A percentile compares a stretch with the other conserved stretches of the same genome.
These are phyloP conservation scores for Vulpes lagopus DNA, from an alignment of 2,113 vertebrate species.

Conservation along the genomic window DNA sequence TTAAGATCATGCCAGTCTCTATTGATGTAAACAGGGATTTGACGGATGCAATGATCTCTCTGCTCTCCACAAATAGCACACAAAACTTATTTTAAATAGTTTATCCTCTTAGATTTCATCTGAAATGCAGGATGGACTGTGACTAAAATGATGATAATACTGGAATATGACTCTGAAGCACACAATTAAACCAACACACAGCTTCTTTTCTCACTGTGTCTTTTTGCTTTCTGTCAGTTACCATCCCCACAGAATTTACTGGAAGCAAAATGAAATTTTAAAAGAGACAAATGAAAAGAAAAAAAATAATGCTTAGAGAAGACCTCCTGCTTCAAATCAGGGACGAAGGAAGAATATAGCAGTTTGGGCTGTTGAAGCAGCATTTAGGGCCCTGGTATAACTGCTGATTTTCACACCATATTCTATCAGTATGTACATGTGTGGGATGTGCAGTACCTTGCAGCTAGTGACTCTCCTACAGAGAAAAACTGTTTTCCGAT, in stretches of 20 bases:
- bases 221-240: slow-evolving; percentile 69
- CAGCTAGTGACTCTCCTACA: background rate
- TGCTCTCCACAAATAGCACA: slow-evolving; percentile 76
- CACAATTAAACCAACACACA: slow-evolving; percentile 57
- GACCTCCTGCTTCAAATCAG: slow-evolving; percentile 71
- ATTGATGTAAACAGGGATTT: slow-evolving; percentile 78
- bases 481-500: slow-evolving; percentile 62
- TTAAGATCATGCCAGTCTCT: slow-evolving; percentile 77
- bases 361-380: background rate
- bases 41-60: slow-evolving; percentile 83
- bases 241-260: slow-evolving; percentile 68
- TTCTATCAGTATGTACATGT: background rate
- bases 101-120: slow-evolving; percentile 84
- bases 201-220: slow-evolving; percentile 51
- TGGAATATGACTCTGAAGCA: slow-evolving; percentile 75
- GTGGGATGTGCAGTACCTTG: background rate
- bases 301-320: slow-evolving; percentile 65
- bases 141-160: slow-evolving; percentile 69
- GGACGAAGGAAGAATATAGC: slow-evolving; percentile 73
- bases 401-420: slow-evolving; percentile 51
- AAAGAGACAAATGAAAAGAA: slow-evolving; percentile 77
- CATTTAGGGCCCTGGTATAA: slow-evolving; percentile 54
- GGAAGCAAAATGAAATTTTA: slow-evolving; percentile 68
- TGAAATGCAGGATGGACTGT: slow-evolving; percentile 70
- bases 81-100: slow-evolving; percentile 82